phyloP scores from a whole-genome alignment of 1,140 invertebrate species.

The Cotesia glomerata region DNA sequence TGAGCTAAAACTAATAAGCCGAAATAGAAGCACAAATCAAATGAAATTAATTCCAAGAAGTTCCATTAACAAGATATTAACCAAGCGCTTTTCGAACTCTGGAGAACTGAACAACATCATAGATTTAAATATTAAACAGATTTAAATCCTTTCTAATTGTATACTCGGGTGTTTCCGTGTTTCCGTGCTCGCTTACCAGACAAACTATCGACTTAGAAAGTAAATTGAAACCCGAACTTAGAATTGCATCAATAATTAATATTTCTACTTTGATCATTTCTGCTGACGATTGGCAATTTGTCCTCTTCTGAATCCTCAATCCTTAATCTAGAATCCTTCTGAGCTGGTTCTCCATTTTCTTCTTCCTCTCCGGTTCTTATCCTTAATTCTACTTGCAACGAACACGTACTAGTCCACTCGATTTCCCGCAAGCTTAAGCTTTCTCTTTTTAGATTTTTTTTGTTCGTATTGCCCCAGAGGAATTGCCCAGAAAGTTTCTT shows the following conservation, averaged over 20 bases:
- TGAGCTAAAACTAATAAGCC: too few species aligned
- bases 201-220: background rate
- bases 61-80: too few species aligned
- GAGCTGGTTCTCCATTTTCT: background rate
- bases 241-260: background rate
- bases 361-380: background rate
- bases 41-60: too few species aligned
- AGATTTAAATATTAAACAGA: too few species aligned
- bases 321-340: too few species aligned
- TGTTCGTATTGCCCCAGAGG: background rate
- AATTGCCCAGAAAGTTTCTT: conserved; percentile 23
- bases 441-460: background rate
- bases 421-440: conserved; percentile 18
- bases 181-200: background rate
- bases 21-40: too few species aligned
- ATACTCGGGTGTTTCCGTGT: background rate
- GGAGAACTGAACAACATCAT: too few species aligned
- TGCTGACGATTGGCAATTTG: conserved; percentile 16
- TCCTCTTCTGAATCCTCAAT: background rate
- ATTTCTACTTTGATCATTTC: conserved; percentile 12
- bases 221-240: background rate
- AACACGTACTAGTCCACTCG: conserved; percentile 3
- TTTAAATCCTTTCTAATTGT: background rate
- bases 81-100: too few species aligned
- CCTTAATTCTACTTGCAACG: background rate